Conservation (phyloP, 2,797 vertebrate genomes). For the Scolopax bukidnonensis region DNA sequence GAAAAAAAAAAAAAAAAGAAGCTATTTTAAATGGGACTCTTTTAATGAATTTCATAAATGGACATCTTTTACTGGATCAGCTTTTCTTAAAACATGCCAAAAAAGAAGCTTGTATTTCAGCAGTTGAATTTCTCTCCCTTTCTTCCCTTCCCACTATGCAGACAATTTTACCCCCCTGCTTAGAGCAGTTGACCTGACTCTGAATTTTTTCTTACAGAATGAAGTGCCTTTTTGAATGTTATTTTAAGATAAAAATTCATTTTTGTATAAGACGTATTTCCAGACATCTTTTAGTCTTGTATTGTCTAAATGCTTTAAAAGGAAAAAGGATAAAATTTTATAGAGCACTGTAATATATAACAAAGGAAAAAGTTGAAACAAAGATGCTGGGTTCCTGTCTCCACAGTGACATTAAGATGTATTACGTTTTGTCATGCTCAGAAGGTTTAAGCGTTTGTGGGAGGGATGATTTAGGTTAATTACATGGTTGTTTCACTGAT, state of each 20-base stretch:
- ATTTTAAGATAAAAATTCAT: conserved; percentile 89
- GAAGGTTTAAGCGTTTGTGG: background rate
- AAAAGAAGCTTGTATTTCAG: conserved; percentile 78
- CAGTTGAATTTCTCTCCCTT: conserved; percentile 74
- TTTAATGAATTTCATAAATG: conserved; percentile 82
- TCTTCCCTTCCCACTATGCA: conserved; percentile 85
- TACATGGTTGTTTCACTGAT: background rate
- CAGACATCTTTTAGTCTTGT: conserved; percentile 90
- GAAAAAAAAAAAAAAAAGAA: conserved; percentile 64
- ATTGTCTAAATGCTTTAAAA: conserved; percentile 89
- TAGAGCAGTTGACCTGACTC: conserved; percentile 89
- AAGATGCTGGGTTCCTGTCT: conserved; percentile 75
- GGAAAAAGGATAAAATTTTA: conserved; percentile 81
- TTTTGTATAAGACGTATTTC: conserved; percentile 93
- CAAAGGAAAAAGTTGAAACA: conserved; percentile 55
- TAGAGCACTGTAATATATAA: conserved; percentile 82
- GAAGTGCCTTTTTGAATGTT: conserved; percentile 99
- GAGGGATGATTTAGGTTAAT: conserved; percentile 11
- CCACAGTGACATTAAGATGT: conserved; percentile 47
- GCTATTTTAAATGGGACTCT: conserved; percentile 83
- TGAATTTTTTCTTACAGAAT: conserved; percentile 90
- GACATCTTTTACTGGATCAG: conserved; percentile 80
- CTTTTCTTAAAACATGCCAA: conserved; percentile 86
- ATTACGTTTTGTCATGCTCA: conserved; percentile 1
- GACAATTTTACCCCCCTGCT: conserved; percentile 80